These are phyloP conservation scores for Plagiodera versicolora DNA, from an alignment of 2,888 invertebrate species.

Conservation along the genomic window DNA sequence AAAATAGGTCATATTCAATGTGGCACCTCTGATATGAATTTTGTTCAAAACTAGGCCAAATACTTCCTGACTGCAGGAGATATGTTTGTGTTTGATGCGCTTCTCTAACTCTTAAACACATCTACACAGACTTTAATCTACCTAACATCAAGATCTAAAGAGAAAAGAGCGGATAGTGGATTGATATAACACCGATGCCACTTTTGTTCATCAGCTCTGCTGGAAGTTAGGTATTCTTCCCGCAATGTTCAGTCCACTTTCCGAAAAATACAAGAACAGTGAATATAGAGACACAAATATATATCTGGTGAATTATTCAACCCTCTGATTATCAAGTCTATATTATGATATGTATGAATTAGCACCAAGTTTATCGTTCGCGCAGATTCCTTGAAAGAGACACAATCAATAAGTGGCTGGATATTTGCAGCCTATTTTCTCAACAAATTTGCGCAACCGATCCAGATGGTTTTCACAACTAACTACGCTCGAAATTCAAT, in stretches of 20 bases:
- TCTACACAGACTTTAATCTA: slow-evolving; percentile 17
- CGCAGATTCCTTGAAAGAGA: slow-evolving; percentile 42
- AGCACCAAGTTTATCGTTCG: slow-evolving; percentile 19
- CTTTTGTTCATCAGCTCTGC: not conserved
- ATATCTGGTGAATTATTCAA: slow-evolving; percentile 38
- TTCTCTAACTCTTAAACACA: slow-evolving; percentile 21
- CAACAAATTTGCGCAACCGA: slow-evolving; percentile 25
- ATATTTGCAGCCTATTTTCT: slow-evolving; percentile 24
- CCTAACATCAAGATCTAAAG: slow-evolving; percentile 40
- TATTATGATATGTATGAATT: slow-evolving; percentile 44
- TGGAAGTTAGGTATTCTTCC: not conserved
- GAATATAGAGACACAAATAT: slow-evolving; percentile 41
- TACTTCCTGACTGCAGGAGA: slow-evolving; percentile 30
- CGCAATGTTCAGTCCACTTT: slow-evolving; percentile 14
- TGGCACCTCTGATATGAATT: slow-evolving; percentile 49
- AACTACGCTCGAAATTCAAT: not conserved
- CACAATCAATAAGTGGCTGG: slow-evolving; percentile 45
- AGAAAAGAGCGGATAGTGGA: slow-evolving; percentile 24
- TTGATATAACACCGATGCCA: not conserved
- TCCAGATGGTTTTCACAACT: not conserved
- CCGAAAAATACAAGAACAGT: slow-evolving; percentile 19
- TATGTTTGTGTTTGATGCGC: slow-evolving; percentile 35
- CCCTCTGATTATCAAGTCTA: slow-evolving; percentile 20
- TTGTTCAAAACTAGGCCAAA: slow-evolving; percentile 46
- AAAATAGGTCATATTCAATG: slow-evolving; percentile 40